Evolutionary conservation across 2,888 invertebrate species (phyloP).

Genomic region (Melolontha melolontha): DNA sequence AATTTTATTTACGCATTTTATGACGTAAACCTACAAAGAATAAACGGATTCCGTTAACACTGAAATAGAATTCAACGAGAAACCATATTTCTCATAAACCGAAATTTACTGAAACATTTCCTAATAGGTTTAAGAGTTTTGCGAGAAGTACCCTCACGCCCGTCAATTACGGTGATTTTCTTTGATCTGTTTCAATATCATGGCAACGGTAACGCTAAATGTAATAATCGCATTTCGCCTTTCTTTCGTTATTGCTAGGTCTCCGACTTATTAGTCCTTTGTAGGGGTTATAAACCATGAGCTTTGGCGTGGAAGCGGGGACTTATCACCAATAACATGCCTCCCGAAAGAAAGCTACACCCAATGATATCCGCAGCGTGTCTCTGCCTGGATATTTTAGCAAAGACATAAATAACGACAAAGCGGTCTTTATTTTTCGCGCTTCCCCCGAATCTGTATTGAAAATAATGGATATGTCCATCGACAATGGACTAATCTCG

Average conservation of each 20-base stretch:
- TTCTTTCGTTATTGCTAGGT: conserved; percentile 49
- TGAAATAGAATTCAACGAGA: neutral
- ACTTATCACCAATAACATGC: conserved; percentile 49
- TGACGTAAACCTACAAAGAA: too few relatives aligned
- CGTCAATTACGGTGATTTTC: conserved; percentile 34
- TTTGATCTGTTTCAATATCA: conserved; percentile 38
- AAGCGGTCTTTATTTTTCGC: conserved; percentile 30
- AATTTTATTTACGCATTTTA: too few relatives aligned
- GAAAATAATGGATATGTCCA: conserved; percentile 18
- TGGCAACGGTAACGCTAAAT: conserved; percentile 46
- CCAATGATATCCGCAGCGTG: conserved; percentile 11
- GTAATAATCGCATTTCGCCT: conserved; percentile 50
- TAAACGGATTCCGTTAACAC: neutral
- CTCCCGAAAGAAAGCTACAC: conserved; percentile 34
- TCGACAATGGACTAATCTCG: conserved; percentile 13
- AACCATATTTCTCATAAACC: conserved; percentile 11
- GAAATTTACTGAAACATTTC: conserved; percentile 9
- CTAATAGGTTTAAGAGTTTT: conserved; percentile 30
- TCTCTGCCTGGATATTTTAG: conserved; percentile 16
- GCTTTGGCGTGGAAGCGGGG: conserved; percentile 46
- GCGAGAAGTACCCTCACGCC: conserved; percentile 26
- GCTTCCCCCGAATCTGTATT: conserved; percentile 9
- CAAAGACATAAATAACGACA: conserved; percentile 28
- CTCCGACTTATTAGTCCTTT: conserved; percentile 50
- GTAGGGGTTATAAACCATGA: conserved; percentile 49